Base-by-base conservation (phyloP, 2,888 invertebrate genomes). In the Trilocha varians region DNA sequence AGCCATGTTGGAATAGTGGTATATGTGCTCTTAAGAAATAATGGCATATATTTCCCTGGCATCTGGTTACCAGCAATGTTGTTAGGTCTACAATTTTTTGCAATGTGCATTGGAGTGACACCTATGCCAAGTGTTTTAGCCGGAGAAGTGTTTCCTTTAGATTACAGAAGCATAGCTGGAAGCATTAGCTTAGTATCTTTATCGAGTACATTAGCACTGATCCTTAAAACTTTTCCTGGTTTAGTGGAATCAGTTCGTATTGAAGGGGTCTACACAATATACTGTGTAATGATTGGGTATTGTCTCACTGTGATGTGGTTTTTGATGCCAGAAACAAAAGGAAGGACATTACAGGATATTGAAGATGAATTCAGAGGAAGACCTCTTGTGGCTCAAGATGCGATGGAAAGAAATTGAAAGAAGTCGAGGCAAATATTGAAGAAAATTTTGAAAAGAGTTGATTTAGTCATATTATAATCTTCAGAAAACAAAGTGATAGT, bases 121-220 rank as follows among this genome's bases (percentile, higher is more conserved):
- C 90, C 91, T 0, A 55, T 92, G 25, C 91, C 91, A 0, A 91
- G 91, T 73, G 88, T 91, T 5, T 87, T 92, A 66, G 88, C 90
- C 40, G 91, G 91, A 0, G 92, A 93, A 65, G 70, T 92, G 3
- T 91, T 91, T 52, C 87, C 91, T 2, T 70, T 88, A 16, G 82
- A 84, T 41, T 87, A 87, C 34, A 80, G 90, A 40, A 89, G 89
- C 16, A 60, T 90, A 1, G 91, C 91, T 0, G 72, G 77, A 0
- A 76, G 76, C 0, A 60, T 78, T 13, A 76, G 61, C 16, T 55
- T 60, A 1, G 13, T 65, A 11, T 59, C 64, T n/a, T 46, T 60
- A 35, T 62, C 66, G 1, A 32, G 55, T 1, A 59, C 56, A 17
- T 45, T 57, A 9, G 64, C 66, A 18, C 16, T 60, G 0, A 41